Evolutionary conservation across 2,888 invertebrate genomes (phyloP).

Genomic region (Oscheius sp.): DNA sequence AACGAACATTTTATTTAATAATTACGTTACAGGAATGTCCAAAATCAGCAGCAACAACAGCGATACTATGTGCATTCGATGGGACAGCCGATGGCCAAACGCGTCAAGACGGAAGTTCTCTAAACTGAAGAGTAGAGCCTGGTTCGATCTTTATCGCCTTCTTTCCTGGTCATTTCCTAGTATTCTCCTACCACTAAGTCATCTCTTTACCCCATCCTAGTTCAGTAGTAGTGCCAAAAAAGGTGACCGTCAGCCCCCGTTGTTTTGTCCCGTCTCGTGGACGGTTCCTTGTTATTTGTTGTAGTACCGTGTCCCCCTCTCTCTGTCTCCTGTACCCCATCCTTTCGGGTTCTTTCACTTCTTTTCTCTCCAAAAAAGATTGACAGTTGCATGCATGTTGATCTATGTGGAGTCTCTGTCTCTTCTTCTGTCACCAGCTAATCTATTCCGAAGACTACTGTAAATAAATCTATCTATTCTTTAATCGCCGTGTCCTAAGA

Average conservation of each 20-base stretch:
- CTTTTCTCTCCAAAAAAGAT: background rate
- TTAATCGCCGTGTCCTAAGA: background rate
- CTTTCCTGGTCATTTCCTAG: background rate
- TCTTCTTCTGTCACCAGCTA: constrained; percentile 3
- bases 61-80: constrained; percentile 24
- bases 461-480: constrained; percentile 27
- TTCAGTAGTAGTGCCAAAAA: constrained; percentile 29
- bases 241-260: constrained; percentile 26
- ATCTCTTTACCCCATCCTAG: background rate
- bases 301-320: background rate
- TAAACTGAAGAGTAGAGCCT: background rate
- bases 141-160: background rate
- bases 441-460: constrained; percentile 15
- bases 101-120: constrained; percentile 26
- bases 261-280: constrained; percentile 15
- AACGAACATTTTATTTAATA: background rate
- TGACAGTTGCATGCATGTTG: constrained; percentile 6
- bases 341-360: constrained; percentile 36
- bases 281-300: constrained; percentile 19
- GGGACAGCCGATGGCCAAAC: constrained; percentile 19
- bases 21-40: too few species aligned
- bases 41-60: background rate
- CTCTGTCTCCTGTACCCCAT: constrained; percentile 3
- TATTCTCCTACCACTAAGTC: background rate
- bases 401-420: background rate